Base-by-base conservation (phyloP, 1,140 invertebrate species). In the Microplitis mediator region DNA sequence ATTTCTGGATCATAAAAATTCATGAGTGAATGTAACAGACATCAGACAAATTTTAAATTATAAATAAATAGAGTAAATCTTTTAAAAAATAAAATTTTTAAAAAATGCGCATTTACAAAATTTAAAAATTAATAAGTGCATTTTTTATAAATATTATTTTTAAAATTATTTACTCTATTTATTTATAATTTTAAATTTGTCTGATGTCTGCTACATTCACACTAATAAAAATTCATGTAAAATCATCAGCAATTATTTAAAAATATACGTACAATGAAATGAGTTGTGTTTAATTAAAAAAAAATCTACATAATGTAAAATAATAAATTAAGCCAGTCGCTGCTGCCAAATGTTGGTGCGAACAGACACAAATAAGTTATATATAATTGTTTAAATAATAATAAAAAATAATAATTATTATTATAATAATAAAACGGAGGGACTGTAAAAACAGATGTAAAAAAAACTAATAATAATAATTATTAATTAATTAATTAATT, bases 401-500 rank as follows among this genome's bases (percentile, higher is more conserved):
- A 45, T 11, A 45, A 45, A 45, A 45, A 45, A 45, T 0, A 11
- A 45, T 45, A 6, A 45, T 45, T 5, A 45, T 45, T 45, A 45
- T 11, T 9, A 45, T 45, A 45, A 45, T 11, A 45, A 45, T 45
- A 45, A 81, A 82, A 80, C 80, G 71, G 77, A 77, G 71, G 62
- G 70, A 74, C 74, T 77, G 80, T 82, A 81, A 80, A 77, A 80
- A 80, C 78, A 80, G 78, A 76, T 74, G 73, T 81, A 81, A 77
- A 73, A 75, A 78, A 78, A 74, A 75, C 79, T 76, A 45, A 23
- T 58, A 39, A 69, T 35, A 58, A 69, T 84, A 74, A 84, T 82
- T 85, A 84, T 23, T 23, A 84, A 84, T 83, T 79, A 80, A 81
- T 81, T 83, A 83, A 83, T 79, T 82, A 83, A 78, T 76, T 72